These are phyloP conservation scores for Poecile montanus DNA, from an alignment of 2,797 vertebrate genomes.

Conservation along the genomic window DNA sequence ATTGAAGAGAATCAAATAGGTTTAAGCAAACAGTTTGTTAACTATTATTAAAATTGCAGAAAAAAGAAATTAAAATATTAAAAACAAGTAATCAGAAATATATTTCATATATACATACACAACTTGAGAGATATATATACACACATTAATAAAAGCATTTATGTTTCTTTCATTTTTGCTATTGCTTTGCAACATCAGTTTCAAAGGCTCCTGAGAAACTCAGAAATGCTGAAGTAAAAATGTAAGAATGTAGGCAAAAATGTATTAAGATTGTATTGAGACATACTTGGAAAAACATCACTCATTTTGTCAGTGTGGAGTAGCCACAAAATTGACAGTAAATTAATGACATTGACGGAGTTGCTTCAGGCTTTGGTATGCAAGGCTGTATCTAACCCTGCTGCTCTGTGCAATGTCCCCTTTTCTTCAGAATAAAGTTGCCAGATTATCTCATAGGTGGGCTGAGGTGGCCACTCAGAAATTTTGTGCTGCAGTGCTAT, in stretches of 20 bases:
- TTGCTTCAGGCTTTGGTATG: not conserved
- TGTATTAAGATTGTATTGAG: not conserved
- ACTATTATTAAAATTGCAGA: not conserved
- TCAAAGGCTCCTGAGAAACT: not conserved
- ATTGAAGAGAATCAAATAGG: not conserved
- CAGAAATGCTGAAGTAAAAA: not conserved
- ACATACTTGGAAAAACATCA: not conserved
- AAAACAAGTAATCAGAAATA: not conserved
- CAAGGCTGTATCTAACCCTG: not conserved
- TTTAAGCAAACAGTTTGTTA: not conserved
- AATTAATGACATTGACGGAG: not conserved
- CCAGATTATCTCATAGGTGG: not conserved
- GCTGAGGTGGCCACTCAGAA: not conserved
- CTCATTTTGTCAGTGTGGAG: not conserved
- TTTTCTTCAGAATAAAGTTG: not conserved
- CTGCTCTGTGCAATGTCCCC: not conserved
- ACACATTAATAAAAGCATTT: not conserved
- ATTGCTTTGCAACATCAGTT: not conserved
- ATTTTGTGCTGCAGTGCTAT: not conserved
- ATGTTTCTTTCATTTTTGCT: not conserved
- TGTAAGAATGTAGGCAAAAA: not conserved
- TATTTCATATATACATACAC: not conserved
- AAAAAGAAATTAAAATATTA: not conserved
- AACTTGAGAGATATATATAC: not conserved
- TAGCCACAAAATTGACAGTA: accelerated